Percentiles rank a stretch among this genome's conserved stretches.
phyloP scores from a whole-genome alignment of 1,140 invertebrate genomes.

The Trichomalopsis sarcophagae region DNA sequence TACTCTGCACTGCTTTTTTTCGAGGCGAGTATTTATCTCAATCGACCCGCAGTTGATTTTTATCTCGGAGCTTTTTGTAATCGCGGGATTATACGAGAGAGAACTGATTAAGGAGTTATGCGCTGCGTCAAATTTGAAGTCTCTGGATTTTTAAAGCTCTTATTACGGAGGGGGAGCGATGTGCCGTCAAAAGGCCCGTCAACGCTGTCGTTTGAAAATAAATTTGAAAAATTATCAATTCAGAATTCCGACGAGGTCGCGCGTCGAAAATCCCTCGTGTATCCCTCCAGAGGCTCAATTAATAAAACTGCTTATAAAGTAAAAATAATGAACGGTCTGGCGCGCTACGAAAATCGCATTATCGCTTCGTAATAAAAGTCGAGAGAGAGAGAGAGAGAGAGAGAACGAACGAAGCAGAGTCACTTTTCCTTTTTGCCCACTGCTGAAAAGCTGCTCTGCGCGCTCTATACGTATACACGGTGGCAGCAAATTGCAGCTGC shows the following conservation, averaged over 20 bases:
- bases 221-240: not conserved
- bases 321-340: not conserved
- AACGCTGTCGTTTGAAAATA: not conserved
- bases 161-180: no score
- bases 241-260: no score
- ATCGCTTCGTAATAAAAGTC: slow-evolving; percentile 29
- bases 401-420: not conserved
- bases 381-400: no score
- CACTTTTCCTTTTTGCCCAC: not conserved
- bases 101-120: not conserved
- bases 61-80: not conserved
- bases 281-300: not conserved
- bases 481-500: not conserved
- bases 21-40: no score
- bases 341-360: slow-evolving; percentile 13
- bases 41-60: no score
- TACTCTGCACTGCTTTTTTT: no score
- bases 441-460: not conserved
- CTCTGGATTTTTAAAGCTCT: not conserved
- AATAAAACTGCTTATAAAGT: not conserved
- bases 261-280: no score
- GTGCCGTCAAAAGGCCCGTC: not conserved
- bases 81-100: not conserved
- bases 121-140: not conserved
- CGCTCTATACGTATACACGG: not conserved